These are phyloP conservation scores for Agrochola macilenta DNA, from an alignment of 2,888 invertebrate species.

Conservation along the genomic window DNA sequence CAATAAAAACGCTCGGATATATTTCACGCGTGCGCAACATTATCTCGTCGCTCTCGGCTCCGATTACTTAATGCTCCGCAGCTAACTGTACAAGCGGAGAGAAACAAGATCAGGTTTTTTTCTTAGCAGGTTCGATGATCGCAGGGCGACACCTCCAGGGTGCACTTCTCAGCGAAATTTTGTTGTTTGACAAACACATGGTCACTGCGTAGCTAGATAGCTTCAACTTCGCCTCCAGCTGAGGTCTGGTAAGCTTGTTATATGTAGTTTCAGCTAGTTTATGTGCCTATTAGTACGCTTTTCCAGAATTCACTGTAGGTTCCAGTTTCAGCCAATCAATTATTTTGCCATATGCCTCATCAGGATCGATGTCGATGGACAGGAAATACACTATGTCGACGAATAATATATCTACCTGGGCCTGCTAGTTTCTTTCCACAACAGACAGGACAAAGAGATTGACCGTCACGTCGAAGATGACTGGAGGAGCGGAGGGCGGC, in stretches of 20 bases:
- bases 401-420: neutral
- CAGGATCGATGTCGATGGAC: neutral
- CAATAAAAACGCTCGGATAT: conserved; percentile 89
- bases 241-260: neutral
- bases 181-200: conserved; percentile 46
- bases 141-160: conserved; percentile 79
- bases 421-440: neutral
- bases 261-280: neutral
- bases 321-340: neutral
- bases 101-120: conserved; percentile 88
- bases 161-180: conserved; percentile 72
- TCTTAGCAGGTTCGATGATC: conserved; percentile 86
- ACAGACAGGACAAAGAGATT: neutral
- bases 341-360: neutral
- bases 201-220: conserved; percentile 7
- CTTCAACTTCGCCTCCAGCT: neutral
- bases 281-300: neutral
- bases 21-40: conserved; percentile 90
- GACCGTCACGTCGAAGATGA: neutral
- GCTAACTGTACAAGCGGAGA: conserved; percentile 88
- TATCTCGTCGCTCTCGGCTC: conserved; percentile 88
- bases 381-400: neutral
- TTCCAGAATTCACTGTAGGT: neutral
- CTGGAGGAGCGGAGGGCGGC: neutral
- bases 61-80: conserved; percentile 89